Evolutionary conservation across 2,797 vertebrate genomes (phyloP).

Genomic region (Leptoclinus maculatus): DNA sequence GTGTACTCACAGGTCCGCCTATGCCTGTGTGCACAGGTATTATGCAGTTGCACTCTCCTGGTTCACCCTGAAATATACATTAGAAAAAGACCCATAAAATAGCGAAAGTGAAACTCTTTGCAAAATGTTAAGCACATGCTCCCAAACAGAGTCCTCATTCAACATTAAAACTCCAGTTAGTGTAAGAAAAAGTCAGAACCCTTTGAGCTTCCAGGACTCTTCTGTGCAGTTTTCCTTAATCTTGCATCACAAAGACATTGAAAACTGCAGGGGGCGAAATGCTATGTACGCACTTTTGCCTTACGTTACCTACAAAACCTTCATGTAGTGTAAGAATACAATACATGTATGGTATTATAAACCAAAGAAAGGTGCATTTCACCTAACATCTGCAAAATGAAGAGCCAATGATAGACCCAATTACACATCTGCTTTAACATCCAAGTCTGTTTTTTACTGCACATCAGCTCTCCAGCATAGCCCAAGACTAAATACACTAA

Average conservation of each 20-base stretch:
- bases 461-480: background rate
- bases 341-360: background rate
- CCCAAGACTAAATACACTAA: background rate
- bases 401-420: background rate
- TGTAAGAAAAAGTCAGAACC: background rate
- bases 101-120: conserved; percentile 36
- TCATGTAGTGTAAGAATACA: background rate
- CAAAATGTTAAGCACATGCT: conserved; percentile 32
- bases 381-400: background rate
- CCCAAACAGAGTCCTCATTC: conserved; percentile 32
- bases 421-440: background rate
- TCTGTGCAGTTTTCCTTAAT: conserved; percentile 35
- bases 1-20: conserved; percentile 92
- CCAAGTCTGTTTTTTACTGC: background rate
- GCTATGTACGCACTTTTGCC: background rate
- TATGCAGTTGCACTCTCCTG: conserved; percentile 90
- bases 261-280: background rate
- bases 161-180: conserved; percentile 33
- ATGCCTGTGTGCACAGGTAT: conserved; percentile 60
- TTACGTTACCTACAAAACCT: conserved; percentile 1
- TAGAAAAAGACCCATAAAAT: conserved; percentile 24
- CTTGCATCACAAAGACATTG: conserved; percentile 29
- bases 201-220: conserved; percentile 25
- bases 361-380: conserved; percentile 5
- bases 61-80: conserved; percentile 86